Base-by-base conservation (phyloP, 2,797 vertebrate species). In the Enteromius unitaeniatus region DNA sequence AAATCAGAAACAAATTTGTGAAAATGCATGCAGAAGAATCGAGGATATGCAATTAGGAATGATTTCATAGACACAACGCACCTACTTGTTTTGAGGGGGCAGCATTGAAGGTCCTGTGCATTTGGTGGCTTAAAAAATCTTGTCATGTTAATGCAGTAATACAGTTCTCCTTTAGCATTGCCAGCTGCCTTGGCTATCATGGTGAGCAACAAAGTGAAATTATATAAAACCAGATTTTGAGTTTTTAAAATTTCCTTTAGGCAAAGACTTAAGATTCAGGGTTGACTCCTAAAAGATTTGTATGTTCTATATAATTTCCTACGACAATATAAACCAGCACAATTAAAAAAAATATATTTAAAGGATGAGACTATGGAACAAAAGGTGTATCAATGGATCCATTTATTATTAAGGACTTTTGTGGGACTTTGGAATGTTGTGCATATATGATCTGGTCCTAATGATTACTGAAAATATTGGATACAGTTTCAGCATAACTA, bases 21-120 rank as follows among this genome's bases (percentile, higher is more conserved):
- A 55, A 67, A 67, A 49, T 53, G 72, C 11, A 67, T 55, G 45
- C 45, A 53, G 70, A 51, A 68, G 58, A 81, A 15, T 13, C 3
- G 49, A 11, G 14, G 64, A n/a, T 53, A 69, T 60, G 51, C 37
- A 45, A 45, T 23, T 70, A 17, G 1, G 3, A 5, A 53, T 53
- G 45, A 21, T 26, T 47, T 49, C 19, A 51, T 42, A 45, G n/a
- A 45, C 7, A 17, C 3, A 1, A 21, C 2, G 19, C 19, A 28
- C 69, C 42, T 28, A 23, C n/a, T 42, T 40, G 67, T 69, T 67
- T 69, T 45, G 67, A 69, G 23, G 68, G 40, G 26, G 17, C 17
- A 7, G 6, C n/a, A 1, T n/a, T 45, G 67, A n/a, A n/a, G n/a
- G 45, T 49, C 23, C 45, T 31, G 70, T 4, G 14, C 42, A 47